A percentile compares a stretch with the other conserved stretches of the same genome.
Evolutionary conservation across 2,797 vertebrate genomes (phyloP).

Genomic region (Sebastes cheni): DNA sequence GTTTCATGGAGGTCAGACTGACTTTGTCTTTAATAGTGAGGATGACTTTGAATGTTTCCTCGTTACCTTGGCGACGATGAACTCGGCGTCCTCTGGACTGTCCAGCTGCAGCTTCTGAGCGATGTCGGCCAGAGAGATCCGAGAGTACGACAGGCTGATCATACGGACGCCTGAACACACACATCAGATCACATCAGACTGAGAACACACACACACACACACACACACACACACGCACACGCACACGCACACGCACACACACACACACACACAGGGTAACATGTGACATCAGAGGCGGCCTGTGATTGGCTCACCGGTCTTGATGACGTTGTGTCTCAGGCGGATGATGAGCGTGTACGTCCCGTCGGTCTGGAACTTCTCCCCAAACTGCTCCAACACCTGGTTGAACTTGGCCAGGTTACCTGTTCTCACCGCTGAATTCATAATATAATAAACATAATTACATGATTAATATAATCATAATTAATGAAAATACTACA

Average conservation of each 20-base stretch:
- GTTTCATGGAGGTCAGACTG: too few species aligned
- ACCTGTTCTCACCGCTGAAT: conserved; percentile 90
- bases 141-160: conserved; percentile 98
- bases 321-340: conserved; percentile 97
- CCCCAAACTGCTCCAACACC: conserved; percentile 93
- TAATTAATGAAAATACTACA: too few species aligned
- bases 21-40: too few species aligned
- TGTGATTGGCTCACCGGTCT: conserved; percentile 86
- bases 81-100: conserved; percentile 95
- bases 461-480: too few species aligned
- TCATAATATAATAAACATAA: too few species aligned
- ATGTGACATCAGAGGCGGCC: background rate
- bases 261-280: background rate
- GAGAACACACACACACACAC: background rate
- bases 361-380: conserved; percentile 96
- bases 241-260: background rate
- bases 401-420: conserved; percentile 98
- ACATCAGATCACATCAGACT: background rate
- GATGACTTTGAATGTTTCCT: background rate
- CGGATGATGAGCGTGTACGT: conserved; percentile 99
- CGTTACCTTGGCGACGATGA: conserved; percentile 96
- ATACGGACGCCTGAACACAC: conserved; percentile 89
- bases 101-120: conserved; percentile 97
- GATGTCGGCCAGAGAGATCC: conserved; percentile 95
- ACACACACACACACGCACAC: background rate